phyloP scores from a whole-genome alignment of 2,113 vertebrate genomes.

The Apodemus sylvaticus region DNA sequence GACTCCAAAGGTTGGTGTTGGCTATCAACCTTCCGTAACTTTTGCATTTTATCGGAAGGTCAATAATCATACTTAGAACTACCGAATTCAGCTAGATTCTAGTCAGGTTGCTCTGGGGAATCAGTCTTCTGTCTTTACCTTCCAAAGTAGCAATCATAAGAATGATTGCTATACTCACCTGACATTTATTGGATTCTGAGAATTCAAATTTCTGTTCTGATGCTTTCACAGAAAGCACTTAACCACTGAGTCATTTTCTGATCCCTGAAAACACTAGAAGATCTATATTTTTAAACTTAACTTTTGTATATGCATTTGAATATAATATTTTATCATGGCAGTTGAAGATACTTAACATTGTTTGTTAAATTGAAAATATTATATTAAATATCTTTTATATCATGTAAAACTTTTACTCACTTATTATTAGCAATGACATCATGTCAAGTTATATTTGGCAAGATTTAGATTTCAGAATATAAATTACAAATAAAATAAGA shows the following conservation, averaged over 20 bases:
- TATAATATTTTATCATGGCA: neutral
- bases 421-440: neutral
- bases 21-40: neutral
- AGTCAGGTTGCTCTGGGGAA: neutral
- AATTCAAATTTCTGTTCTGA: too few relatives aligned
- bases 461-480: neutral
- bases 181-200: neutral
- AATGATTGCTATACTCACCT: too few relatives aligned
- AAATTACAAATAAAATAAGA: constrained; percentile 34
- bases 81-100: neutral
- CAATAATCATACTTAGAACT: neutral
- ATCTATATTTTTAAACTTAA: neutral
- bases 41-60: neutral
- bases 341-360: neutral
- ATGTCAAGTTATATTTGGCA: neutral
- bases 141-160: neutral
- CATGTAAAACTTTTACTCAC: neutral
- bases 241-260: neutral
- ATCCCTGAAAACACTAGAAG: neutral
- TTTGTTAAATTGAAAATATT: neutral
- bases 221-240: neutral
- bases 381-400: neutral
- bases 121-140: neutral
- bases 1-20: neutral
- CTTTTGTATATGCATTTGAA: neutral